Percentiles rank a stretch among this genome's conserved stretches.
phyloP scores from a whole-genome alignment of 1,140 invertebrate species.

The Philopotamus ludificatus region DNA sequence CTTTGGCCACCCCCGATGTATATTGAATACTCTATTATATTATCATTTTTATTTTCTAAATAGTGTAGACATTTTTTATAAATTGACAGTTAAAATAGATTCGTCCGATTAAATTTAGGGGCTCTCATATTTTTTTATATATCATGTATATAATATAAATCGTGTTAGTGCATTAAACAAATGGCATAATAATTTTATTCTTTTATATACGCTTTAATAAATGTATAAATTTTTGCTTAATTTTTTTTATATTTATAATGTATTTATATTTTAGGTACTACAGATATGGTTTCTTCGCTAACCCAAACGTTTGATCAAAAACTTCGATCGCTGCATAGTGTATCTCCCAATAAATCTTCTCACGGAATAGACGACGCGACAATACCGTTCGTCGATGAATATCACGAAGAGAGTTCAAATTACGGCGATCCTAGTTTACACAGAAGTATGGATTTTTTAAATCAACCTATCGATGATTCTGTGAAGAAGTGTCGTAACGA shows the following conservation, averaged over 20 bases:
- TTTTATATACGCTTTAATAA: no score
- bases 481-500: slow-evolving; percentile 20
- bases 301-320: slow-evolving; percentile 70
- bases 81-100: no score
- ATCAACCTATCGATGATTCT: slow-evolving; percentile 13
- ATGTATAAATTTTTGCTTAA: background rate
- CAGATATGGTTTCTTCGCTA: slow-evolving; percentile 65
- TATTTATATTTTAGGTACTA: slow-evolving; percentile 46
- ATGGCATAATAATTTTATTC: background rate
- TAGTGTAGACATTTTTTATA: no score
- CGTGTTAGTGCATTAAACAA: no score
- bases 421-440: slow-evolving; percentile 40
- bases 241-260: background rate
- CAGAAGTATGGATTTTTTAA: slow-evolving; percentile 24
- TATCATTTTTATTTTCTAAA: no score
- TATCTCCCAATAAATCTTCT: no score
- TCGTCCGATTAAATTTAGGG: no score
- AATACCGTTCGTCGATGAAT: slow-evolving; percentile 56
- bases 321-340: slow-evolving; percentile 56
- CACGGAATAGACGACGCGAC: slow-evolving; percentile 55
- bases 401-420: slow-evolving; percentile 48
- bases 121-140: no score
- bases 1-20: no score
- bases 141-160: no score
- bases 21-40: no score